Evolutionary conservation across 2,888 invertebrate species (phyloP).

Genomic region (Tromatobia lineatoria): DNA sequence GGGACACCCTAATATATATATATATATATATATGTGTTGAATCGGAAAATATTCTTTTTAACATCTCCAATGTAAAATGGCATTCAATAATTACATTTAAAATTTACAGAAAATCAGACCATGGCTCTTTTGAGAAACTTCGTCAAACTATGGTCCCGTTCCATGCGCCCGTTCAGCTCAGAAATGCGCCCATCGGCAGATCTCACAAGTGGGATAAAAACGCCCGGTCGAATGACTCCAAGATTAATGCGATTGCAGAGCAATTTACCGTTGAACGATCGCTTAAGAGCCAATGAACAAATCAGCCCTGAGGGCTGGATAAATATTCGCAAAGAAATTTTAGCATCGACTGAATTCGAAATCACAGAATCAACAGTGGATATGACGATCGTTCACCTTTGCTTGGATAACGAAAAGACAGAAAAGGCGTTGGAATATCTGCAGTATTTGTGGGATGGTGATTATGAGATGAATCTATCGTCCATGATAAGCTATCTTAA

Average conservation of each 20-base stretch:
- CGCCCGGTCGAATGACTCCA: background rate
- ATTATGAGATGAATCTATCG: constrained; percentile 87
- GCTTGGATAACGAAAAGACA: constrained; percentile 85
- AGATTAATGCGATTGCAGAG: background rate
- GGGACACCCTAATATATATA: no score
- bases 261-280: constrained; percentile 29
- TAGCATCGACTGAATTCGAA: constrained; percentile 82
- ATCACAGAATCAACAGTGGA: constrained; percentile 87
- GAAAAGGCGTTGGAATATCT: constrained; percentile 87
- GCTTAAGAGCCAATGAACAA: background rate
- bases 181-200: background rate
- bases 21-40: no score
- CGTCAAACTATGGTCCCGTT: background rate
- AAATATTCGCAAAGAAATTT: constrained; percentile 84
- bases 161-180: background rate
- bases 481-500: constrained; percentile 86
- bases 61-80: background rate
- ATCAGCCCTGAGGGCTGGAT: constrained; percentile 80
- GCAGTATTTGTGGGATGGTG: constrained; percentile 86
- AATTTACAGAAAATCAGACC: constrained; percentile 4
- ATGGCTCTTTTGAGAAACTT: constrained; percentile 50
- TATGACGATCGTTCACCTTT: constrained; percentile 87
- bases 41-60: background rate
- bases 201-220: background rate
- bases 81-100: background rate